Base-by-base conservation (phyloP, 37 sponge, comb jelly and placozoan species). In the Beroe forskalii region DNA sequence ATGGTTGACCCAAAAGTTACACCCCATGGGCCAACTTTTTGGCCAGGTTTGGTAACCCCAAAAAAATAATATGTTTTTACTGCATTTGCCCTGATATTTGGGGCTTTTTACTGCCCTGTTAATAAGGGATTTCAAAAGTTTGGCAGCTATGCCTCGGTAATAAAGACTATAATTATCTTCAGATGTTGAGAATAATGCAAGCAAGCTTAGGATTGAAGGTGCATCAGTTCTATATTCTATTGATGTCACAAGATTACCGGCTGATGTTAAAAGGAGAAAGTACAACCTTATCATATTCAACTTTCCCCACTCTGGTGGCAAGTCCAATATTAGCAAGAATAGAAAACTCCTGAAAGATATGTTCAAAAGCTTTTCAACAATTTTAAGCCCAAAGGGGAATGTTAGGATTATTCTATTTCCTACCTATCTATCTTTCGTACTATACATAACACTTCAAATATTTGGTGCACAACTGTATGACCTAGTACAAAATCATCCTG, bases 261-360 rank as follows among this genome's bases (percentile, higher is more conserved):
- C 24, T 43, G 3, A 1, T 1, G 3, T 80, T 1, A 23, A 1
- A 14, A 40, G 4, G 25, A 44, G 30, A 27, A 35, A 41, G 31
- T 80, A 44, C 42, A 48, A 80, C 30, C 40, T 24, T 24, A 44
- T 80, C 35, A 35, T 38, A 28, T 80, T 80, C 55, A 80, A 80
- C 27, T 80, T 80, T 25, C 86, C 86, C n/a, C 86, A 80, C 55
- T 28, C 86, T 41, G 86, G 86, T 42, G 86, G 86, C 1, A 80
- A 80, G 27, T 22, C 38, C 2, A 43, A 80, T 6, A 80, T 80
- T 3, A 41, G 31, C 20, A 37, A 43, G 35, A 80, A 80, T 44
- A 35, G 86, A 42, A 44, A 41, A 22, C 86, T 80, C 4, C 55
- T 80, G 12, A 4, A 23, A 23, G 30, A 43, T 24, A 22, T 80